Base-by-base conservation (phyloP, 2,797 vertebrate species). In the Austrolebias charrua region DNA sequence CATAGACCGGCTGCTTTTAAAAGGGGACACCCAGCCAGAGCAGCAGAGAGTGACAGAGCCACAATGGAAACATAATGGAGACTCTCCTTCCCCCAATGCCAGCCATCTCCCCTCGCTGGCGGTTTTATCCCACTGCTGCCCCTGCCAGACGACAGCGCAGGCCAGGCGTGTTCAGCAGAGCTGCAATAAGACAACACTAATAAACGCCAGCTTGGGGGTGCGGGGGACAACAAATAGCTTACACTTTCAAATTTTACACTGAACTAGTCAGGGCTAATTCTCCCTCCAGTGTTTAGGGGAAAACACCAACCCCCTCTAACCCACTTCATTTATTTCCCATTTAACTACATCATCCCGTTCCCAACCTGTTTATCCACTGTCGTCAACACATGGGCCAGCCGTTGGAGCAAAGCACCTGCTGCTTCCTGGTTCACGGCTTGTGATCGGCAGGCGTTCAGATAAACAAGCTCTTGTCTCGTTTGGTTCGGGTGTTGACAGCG, bases 311-410 rank as follows among this genome's bases (percentile, higher is more conserved):
- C 74, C 75, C 71, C 73, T 53, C 83, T 65, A 60, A 66, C 80
- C 77, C 73, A 69, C 6, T 12, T 35, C 69, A 60, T 72, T 69
- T 62, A 75, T 63, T 66, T 31, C 61, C 82, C 60, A 80, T 78
- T 29, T 42, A 63, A 76, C 74, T 63, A 66, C 66, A 82, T 75
- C 69, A 68, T 73, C 78, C 76, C 77, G 73, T 69, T 76, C 88
- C 80, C 82, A 90, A 93, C 92, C 92, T 89, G 92, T 93, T 92
- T 89, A 90, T 92, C 92, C 92, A 91, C 86, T 88, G 86, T 86
- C 87, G 81, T 86, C 78, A 83, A 82, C 66, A 66, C 78, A 24
- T 45, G 9, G 55, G 66, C 75, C 82, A 76, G 89, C 89, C 89
- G 88, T 91, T 91, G 87, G 88, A 83, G 86, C 80, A 72, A 81